Evolutionary conservation across 2,888 invertebrate species (phyloP).

Genomic region (Pollenia griseotomentosa): DNA sequence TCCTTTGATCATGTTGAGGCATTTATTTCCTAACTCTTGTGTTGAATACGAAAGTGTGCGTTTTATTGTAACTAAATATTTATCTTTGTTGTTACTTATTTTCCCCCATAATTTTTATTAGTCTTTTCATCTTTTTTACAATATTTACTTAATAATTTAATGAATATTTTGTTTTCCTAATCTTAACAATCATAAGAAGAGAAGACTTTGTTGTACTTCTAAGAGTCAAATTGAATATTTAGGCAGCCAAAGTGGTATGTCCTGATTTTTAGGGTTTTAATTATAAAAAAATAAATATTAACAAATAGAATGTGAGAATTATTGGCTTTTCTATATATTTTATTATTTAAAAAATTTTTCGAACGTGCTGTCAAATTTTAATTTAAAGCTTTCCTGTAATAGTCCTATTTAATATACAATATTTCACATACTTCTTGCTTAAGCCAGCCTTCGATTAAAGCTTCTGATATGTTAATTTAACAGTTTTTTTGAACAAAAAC

Average conservation of each 20-base stretch:
- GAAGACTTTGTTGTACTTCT: neutral
- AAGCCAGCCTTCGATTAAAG: no score
- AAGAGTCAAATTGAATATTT: neutral
- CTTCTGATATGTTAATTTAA: no score
- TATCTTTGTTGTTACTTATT: constrained; percentile 37
- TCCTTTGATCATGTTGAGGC: constrained; percentile 66
- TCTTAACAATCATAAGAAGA: constrained; percentile 9
- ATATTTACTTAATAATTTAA: constrained; percentile 56
- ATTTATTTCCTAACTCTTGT: constrained; percentile 10
- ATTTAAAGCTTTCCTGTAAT: no score
- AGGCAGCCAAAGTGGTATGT: neutral
- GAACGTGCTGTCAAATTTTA: no score
- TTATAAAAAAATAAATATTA: constrained; percentile 31
- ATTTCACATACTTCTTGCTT: no score
- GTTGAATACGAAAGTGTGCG: neutral
- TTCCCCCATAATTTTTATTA: constrained; percentile 25
- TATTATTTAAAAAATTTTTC: no score
- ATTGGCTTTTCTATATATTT: no score
- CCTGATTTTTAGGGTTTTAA: neutral
- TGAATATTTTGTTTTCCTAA: constrained; percentile 37
- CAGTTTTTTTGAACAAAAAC: no score
- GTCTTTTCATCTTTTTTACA: neutral
- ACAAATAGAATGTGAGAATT: no score
- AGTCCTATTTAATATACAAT: no score
- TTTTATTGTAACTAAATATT: constrained; percentile 34